phyloP scores from a whole-genome alignment of 1,140 invertebrate species.

The Pseudomyrmex pallidus region DNA sequence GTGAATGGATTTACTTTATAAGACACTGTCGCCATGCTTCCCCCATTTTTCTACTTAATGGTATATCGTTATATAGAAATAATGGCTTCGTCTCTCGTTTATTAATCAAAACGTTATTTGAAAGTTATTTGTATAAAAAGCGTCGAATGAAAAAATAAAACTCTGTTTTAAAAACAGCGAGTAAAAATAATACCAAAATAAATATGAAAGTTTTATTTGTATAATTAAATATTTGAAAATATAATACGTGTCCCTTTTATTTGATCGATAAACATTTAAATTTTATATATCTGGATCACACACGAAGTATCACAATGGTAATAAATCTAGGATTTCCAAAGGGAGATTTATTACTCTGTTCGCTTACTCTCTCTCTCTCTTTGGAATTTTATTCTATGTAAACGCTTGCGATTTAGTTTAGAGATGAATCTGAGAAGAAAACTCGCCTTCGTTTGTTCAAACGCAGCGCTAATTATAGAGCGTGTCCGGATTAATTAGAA shows the following conservation, averaged over 20 bases:
- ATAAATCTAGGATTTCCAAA: neutral
- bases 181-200: neutral
- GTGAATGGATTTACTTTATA: conserved; percentile 30
- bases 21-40: neutral
- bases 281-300: conserved; percentile 26
- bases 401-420: conserved; percentile 7
- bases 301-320: conserved; percentile 4
- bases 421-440: conserved; percentile 5
- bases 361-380: too few relatives aligned
- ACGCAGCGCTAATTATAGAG: conserved; percentile 64
- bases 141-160: neutral
- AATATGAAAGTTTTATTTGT: conserved; percentile 11
- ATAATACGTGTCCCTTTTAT: conserved; percentile 6
- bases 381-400: neutral
- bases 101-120: neutral
- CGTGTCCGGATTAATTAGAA: conserved; percentile 68
- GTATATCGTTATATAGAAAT: too few relatives aligned
- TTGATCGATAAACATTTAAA: conserved; percentile 12
- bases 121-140: neutral
- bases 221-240: conserved; percentile 36
- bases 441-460: conserved; percentile 56
- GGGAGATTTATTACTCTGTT: neutral
- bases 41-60: neutral
- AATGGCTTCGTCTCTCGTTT: too few relatives aligned
- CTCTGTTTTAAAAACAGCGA: neutral